Base-by-base conservation (phyloP, 2,113 vertebrate species). In the Periophthalmus modestus region DNA sequence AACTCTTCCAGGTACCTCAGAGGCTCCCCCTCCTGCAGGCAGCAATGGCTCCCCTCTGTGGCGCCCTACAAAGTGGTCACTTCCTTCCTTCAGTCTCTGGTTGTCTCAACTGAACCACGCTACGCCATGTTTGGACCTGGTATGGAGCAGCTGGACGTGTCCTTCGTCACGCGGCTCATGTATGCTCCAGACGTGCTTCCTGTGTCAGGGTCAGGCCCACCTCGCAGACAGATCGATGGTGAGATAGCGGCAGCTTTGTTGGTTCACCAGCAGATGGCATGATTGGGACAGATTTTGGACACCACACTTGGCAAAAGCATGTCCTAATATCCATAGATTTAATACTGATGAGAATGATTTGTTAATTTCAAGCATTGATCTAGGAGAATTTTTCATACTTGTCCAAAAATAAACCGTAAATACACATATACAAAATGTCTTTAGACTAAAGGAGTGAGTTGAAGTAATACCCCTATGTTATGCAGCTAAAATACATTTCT, bases 91-190 rank as follows among this genome's bases (percentile, higher is more conserved):
- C 95, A 96, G 4, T 96, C 94, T 0, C 73, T 98, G 80, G 94
- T 96, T 63, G 87, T 92, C 24, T 93, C 92, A 6, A 68, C 93
- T 46, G 96, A 98, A 75, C 96, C 96, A 11, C 94, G 96, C 59
- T 98, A 96, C 63, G 96, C 96, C 52, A 98, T 99, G 96, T 96
- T 99, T 79, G 98, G 98, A 13, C 95, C 95, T 0, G 98, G 97
- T 33, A 93, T 98, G 83, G 98, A 98, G 90, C 93, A 98, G 82
- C 85, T 98, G 80, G 95, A 97, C 2, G 82, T 94, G n/a, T 97
- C 96, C 7, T 88, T 98, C 77, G 94, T 99, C 72, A 93, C 88
- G 43, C 95, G 89, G 67, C 95, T 99, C 88, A 96, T 99, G 95
- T 81, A 93, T 2, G 93, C 94, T 6, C 93, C 94, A 66, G 91